Evolutionary conservation across 2,797 vertebrate species (phyloP).

Genomic region (Tangara arthus): DNA sequence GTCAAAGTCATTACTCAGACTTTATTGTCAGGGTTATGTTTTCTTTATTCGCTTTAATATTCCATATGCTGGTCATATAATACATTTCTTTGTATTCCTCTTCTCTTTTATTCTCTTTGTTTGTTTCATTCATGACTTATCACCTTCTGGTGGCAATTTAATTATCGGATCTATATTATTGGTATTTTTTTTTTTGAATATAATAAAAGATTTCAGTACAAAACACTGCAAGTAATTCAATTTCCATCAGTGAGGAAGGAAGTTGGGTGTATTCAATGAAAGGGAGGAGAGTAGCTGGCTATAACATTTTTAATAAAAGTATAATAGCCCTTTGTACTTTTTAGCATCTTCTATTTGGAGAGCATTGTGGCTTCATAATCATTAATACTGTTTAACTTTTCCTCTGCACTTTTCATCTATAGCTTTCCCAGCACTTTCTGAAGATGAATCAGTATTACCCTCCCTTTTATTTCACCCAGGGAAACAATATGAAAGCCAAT

Average conservation of each 20-base stretch:
- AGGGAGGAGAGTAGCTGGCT: slow-evolving; percentile 46
- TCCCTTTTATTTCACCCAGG: not conserved
- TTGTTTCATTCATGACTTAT: slow-evolving; percentile 72
- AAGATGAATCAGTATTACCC: not conserved
- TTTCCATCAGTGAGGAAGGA: slow-evolving; percentile 59
- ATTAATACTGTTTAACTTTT: slow-evolving; percentile 51
- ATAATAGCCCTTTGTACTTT: slow-evolving; percentile 47
- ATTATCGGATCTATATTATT: slow-evolving; percentile 69
- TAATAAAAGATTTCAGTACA: slow-evolving; percentile 58
- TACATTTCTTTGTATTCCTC: slow-evolving; percentile 67
- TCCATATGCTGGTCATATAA: slow-evolving; percentile 72
- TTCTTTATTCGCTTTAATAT: slow-evolving; percentile 71
- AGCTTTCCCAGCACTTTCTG: not conserved
- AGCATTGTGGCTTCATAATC: slow-evolving; percentile 4
- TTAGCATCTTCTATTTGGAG: slow-evolving; percentile 48
- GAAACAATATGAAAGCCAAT: not conserved
- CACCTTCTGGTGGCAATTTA: slow-evolving; percentile 70
- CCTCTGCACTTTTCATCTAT: not conserved
- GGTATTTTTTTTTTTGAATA: slow-evolving; percentile 20
- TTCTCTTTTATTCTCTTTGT: slow-evolving; percentile 67
- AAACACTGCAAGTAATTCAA: slow-evolving; percentile 67
- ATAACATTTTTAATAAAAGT: slow-evolving; percentile 66
- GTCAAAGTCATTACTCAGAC: slow-evolving; percentile 56
- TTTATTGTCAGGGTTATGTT: slow-evolving; percentile 66
- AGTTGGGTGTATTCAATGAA: slow-evolving; percentile 54